Conservation (phyloP, 2,888 invertebrate species). For the Netelia fuscicornis region DNA sequence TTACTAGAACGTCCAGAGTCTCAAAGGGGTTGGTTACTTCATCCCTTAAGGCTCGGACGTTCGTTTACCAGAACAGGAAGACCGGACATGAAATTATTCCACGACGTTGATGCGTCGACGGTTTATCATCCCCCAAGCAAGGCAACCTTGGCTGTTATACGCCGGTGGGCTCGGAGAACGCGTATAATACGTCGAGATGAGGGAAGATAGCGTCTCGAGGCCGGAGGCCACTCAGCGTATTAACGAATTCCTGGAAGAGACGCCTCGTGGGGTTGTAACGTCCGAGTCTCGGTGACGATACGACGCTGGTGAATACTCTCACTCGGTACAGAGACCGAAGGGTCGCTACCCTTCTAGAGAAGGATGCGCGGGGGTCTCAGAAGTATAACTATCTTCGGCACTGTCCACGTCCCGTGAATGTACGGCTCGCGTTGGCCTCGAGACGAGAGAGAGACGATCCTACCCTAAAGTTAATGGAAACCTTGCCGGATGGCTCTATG, state of each 20-base stretch:
- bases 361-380: constrained; percentile 37
- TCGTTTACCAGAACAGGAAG: no score
- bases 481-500: constrained; percentile 68
- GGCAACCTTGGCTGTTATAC: no score
- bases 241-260: constrained; percentile 62
- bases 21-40: no score
- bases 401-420: constrained; percentile 37
- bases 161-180: background rate
- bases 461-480: constrained; percentile 71
- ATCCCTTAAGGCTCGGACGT: no score
- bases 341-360: constrained; percentile 17
- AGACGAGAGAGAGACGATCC: constrained; percentile 36
- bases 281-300: constrained; percentile 26
- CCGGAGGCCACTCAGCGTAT: constrained; percentile 58
- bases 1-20: no score
- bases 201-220: background rate
- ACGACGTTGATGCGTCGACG: no score
- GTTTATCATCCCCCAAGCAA: no score
- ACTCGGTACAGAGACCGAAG: constrained; percentile 20
- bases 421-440: constrained; percentile 4
- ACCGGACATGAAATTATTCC: no score
- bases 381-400: constrained; percentile 65
- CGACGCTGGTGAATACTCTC: constrained; percentile 41
- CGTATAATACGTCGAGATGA: constrained; percentile 31
- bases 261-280: constrained; percentile 54